Conservation (phyloP, 2,888 invertebrate species). For the Encarsia formosa region DNA sequence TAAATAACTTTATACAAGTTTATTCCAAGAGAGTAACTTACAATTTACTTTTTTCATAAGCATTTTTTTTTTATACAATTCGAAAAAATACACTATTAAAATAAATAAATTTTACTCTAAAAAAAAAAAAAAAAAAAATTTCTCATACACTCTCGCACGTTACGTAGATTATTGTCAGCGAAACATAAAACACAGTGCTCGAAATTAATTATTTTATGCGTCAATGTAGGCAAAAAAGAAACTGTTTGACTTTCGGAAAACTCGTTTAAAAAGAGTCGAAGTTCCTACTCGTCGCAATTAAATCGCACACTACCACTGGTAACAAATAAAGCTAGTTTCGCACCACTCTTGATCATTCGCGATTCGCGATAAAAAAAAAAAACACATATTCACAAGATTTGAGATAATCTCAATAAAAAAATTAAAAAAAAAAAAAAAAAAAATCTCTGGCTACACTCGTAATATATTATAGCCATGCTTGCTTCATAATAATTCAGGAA, state of each 20-base stretch:
- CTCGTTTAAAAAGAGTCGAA: slow-evolving; percentile 17
- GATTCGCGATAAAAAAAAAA: slow-evolving; percentile 32
- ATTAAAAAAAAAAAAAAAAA: slow-evolving; percentile 31
- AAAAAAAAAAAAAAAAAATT: slow-evolving; percentile 38
- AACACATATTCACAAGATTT: slow-evolving; percentile 40
- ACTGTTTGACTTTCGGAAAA: slow-evolving; percentile 13
- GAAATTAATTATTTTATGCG: slow-evolving; percentile 23
- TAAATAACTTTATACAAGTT: slow-evolving; percentile 50
- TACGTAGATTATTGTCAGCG: slow-evolving; percentile 31
- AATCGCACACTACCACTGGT: slow-evolving; percentile 42
- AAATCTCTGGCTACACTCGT: slow-evolving; percentile 19
- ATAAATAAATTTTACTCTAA: slow-evolving; percentile 50
- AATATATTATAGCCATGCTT: slow-evolving; percentile 16
- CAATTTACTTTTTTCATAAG: slow-evolving; percentile 12
- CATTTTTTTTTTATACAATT: slow-evolving; percentile 22
- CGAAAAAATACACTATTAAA: slow-evolving; percentile 34
- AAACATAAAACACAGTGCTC: slow-evolving; percentile 36
- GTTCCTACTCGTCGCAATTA: slow-evolving; percentile 26
- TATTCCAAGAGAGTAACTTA: slow-evolving; percentile 14
- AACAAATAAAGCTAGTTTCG: slow-evolving; percentile 45
- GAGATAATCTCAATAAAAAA: slow-evolving; percentile 33
- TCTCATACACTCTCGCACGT: slow-evolving; percentile 36
- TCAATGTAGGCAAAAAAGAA: no score
- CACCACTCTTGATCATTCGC: slow-evolving; percentile 38
- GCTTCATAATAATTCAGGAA: slow-evolving; percentile 31